Percentiles rank a stretch among this genome's conserved stretches.
phyloP scores from a whole-genome alignment of 1,140 invertebrate species.

The Helicoverpa armigera region DNA sequence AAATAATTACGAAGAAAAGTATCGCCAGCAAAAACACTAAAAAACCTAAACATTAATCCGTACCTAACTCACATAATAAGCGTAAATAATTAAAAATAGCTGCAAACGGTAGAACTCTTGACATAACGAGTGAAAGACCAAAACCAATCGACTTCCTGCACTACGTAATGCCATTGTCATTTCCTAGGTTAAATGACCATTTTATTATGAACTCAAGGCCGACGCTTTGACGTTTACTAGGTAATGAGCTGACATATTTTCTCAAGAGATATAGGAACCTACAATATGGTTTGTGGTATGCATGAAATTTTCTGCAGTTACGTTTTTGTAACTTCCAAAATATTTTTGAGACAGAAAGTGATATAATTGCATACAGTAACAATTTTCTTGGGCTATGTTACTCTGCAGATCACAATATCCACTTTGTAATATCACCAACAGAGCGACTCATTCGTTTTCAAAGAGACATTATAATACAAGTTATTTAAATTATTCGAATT shows the following conservation, averaged over 20 bases:
- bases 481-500: conserved; percentile 46
- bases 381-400: no score
- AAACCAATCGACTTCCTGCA: conserved; percentile 54
- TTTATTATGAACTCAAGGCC: conserved; percentile 19
- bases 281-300: no score
- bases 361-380: no score
- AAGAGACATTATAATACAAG: conserved; percentile 39
- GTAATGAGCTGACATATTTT: neutral
- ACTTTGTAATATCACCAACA: neutral
- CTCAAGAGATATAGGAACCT: neutral
- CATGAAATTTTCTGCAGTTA: no score
- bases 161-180: conserved; percentile 43
- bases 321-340: no score
- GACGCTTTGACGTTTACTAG: neutral
- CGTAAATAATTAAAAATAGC: conserved; percentile 45
- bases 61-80: conserved; percentile 18
- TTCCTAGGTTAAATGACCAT: conserved; percentile 54
- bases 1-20: neutral
- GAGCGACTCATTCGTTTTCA: conserved; percentile 13
- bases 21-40: neutral
- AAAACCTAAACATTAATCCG: conserved; percentile 2
- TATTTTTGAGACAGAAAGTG: no score
- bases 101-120: neutral
- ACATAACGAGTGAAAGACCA: conserved; percentile 53
- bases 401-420: no score